Base-by-base conservation (phyloP, 2,888 invertebrate species). In the Aphrophora alni region DNA sequence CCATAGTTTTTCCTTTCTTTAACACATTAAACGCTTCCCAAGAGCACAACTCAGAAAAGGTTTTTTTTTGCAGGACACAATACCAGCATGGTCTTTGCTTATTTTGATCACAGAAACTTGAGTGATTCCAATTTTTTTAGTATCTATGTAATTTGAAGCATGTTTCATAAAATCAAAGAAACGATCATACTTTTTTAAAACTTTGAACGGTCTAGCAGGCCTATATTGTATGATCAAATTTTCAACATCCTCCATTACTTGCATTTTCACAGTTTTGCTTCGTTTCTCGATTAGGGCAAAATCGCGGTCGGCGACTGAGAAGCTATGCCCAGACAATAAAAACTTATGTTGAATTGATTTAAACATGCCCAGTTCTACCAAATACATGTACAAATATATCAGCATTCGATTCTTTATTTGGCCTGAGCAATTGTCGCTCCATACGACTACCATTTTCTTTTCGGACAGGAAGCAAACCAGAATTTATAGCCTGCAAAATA, bases 371-470 rank as follows among this genome's bases (percentile, higher is more conserved):
- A n/a, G 3, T 33, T 33, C 33, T 33, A 33, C 73, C 1, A 77
- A 72, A 77, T 77, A 80, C 25, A 77, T 80, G 59, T 77, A 80
- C 28, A 78, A 25, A 78, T 77, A 81, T 74, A 81, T 69, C 51
- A 80, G 14, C 73, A 80, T 77, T 77, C 73, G 72, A 74, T 81
- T 81, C 77, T 81, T 81, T 73, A 77, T 78, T 81, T 81, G 81
- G 73, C 77, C 81, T 59, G 74, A 27, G 27, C 81, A 81, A 38
- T 81, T 81, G 70, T 77, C 77, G 38, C 38, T 77, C 77, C 77
- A 77, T 44, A 73, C 44, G 44, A 73, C 68, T 33, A 68, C 77
- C 25, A 68, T 77, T 77, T 73, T 51, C 38, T 74, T 77, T 59
- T 73, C 74, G 14, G 77, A 68, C 77, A 73, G 73, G 74, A 38